These are phyloP conservation scores for Sandelia bainsii DNA, from an alignment of 2,797 vertebrate genomes.

Conservation along the genomic window DNA sequence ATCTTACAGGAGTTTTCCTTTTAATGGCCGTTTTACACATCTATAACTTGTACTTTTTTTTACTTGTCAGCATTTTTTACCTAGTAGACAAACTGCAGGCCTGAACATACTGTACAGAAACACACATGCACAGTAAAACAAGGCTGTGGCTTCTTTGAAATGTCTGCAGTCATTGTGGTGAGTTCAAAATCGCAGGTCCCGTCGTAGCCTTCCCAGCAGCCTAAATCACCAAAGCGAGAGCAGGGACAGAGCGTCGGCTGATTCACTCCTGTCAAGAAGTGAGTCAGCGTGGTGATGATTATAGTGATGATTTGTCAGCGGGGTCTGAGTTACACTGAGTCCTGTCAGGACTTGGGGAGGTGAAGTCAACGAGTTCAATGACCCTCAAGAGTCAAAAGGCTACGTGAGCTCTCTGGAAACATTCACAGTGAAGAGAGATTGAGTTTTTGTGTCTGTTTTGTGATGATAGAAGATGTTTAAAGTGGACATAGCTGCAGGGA, in stretches of 20 bases:
- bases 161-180: constrained; percentile 78
- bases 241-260: constrained; percentile 53
- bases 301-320: constrained; percentile 60
- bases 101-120: constrained; percentile 23
- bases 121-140: constrained; percentile 35
- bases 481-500: no score
- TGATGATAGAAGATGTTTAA: neutral
- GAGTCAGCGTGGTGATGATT: constrained; percentile 59
- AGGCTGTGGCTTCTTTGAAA: constrained; percentile 76
- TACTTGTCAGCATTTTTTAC: constrained; percentile 24
- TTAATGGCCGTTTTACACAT: neutral
- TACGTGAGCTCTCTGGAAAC: neutral
- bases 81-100: constrained; percentile 39
- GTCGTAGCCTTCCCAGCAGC: constrained; percentile 75
- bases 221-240: constrained; percentile 51
- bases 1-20: neutral
- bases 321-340: constrained; percentile 44
- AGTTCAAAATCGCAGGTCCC: constrained; percentile 63
- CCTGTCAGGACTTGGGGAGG: constrained; percentile 54
- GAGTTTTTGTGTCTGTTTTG: neutral
- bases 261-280: constrained; percentile 55
- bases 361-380: constrained; percentile 9
- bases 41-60: neutral
- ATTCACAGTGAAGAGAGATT: neutral
- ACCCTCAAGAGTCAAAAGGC: neutral